A percentile compares a stretch with the other conserved stretches of the same genome.
phyloP scores from a whole-genome alignment of 2,888 invertebrate genomes.

The Cryptophagus acutangulus region DNA sequence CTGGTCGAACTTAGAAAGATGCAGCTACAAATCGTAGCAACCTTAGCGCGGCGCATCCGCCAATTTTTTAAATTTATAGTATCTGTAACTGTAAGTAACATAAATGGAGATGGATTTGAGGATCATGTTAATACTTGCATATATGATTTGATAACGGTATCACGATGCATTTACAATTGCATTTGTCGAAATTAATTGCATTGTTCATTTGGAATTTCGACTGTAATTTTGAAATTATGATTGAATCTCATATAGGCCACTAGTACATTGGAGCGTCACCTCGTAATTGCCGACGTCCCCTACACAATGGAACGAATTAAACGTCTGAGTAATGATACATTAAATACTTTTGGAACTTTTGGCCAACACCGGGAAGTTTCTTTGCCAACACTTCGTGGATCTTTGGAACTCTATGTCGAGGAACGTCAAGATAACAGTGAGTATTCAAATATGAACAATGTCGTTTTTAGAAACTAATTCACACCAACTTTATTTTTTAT shows the following conservation, averaged over 20 bases:
- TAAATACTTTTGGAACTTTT: conserved; percentile 18
- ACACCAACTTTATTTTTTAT: not conserved
- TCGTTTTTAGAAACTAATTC: not conserved
- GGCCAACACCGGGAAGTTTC: conserved; percentile 51
- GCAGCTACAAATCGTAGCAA: too few relatives aligned
- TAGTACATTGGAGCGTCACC: conserved; percentile 81
- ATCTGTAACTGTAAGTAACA: too few relatives aligned
- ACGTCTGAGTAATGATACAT: conserved; percentile 63
- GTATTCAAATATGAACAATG: conserved; percentile 36
- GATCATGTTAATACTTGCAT: too few relatives aligned
- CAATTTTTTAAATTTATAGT: too few relatives aligned
- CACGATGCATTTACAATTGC: too few relatives aligned
- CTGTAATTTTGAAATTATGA: conserved; percentile 7
- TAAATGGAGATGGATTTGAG: too few relatives aligned
- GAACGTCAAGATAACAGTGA: conserved; percentile 68
- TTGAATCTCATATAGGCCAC: conserved; percentile 57
- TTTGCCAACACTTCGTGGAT: conserved; percentile 62
- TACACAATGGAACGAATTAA: conserved; percentile 77
- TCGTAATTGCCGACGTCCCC: conserved; percentile 73
- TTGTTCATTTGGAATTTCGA: conserved; percentile 4
- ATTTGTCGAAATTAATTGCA: not conserved
- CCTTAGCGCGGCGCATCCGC: too few relatives aligned
- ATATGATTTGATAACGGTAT: too few relatives aligned
- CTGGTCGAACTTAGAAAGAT: too few relatives aligned
- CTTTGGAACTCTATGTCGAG: conserved; percentile 66